These are phyloP conservation scores for Gallinago media DNA, from an alignment of 2,113 vertebrate species.

Conservation along the genomic window DNA sequence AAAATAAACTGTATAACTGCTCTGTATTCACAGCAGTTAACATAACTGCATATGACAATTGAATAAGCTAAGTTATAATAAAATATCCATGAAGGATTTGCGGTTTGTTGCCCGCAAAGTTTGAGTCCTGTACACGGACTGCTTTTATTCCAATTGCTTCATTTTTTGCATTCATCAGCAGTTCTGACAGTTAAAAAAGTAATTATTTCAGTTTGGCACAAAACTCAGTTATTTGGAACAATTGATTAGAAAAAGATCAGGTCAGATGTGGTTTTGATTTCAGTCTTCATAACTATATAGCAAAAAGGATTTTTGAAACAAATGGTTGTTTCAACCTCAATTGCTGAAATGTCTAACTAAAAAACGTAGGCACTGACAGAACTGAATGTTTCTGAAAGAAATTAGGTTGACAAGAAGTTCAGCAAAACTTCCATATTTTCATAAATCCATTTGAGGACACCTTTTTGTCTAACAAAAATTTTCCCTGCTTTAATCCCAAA, in stretches of 20 bases:
- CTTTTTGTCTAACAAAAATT: background rate
- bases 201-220: background rate
- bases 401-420: constrained; percentile 13
- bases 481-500: background rate
- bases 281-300: background rate
- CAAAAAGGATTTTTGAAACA: constrained; percentile 31
- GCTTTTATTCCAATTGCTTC: background rate
- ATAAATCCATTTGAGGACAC: background rate
- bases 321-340: background rate
- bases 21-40: background rate
- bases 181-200: background rate
- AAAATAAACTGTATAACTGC: background rate
- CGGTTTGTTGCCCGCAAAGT: background rate
- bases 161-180: background rate
- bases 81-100: background rate
- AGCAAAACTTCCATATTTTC: background rate
- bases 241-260: constrained; percentile 10
- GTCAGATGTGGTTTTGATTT: constrained; percentile 29
- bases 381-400: background rate
- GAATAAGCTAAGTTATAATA: background rate
- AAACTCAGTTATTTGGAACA: constrained; percentile 7
- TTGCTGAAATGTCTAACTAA: constrained; percentile 32
- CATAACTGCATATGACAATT: background rate
- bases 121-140: background rate
- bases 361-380: background rate